A percentile compares a stretch with the other conserved stretches of the same genome.
phyloP scores from a whole-genome alignment of 2,113 vertebrate species.

The Tylochromis polylepis region DNA sequence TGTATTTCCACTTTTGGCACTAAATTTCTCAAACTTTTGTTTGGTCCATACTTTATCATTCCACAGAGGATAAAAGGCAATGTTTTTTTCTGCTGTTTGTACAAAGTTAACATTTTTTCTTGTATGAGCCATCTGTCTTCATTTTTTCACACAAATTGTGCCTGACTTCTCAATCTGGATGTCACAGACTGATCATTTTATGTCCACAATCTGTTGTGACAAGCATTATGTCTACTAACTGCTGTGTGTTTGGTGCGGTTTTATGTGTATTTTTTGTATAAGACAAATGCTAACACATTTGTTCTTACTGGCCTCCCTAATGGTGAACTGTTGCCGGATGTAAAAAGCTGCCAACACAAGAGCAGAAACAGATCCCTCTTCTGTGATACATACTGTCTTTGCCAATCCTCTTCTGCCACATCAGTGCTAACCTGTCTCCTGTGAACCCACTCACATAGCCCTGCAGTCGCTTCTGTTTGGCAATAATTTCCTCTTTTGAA shows the following conservation, averaged over 20 bases:
- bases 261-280: slow-evolving; percentile 16
- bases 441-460: neutral
- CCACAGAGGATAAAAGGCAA: neutral
- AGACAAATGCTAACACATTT: slow-evolving; percentile 15
- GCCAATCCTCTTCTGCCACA: neutral
- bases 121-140: slow-evolving; percentile 35
- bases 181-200: slow-evolving; percentile 17
- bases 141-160: slow-evolving; percentile 3
- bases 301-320: slow-evolving; percentile 8
- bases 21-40: neutral
- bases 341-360: slow-evolving; percentile 23
- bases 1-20: neutral
- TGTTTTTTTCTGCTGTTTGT: neutral
- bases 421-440: slow-evolving; percentile 9
- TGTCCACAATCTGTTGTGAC: slow-evolving; percentile 9
- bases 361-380: neutral
- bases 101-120: slow-evolving; percentile 1
- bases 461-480: neutral
- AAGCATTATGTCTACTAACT: neutral
- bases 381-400: neutral
- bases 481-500: slow-evolving; percentile 11
- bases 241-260: neutral
- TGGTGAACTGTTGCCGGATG: neutral
- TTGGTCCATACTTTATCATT: neutral
- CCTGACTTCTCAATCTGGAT: slow-evolving; percentile 12